Evolutionary conservation across 1,140 invertebrate species (phyloP).

Genomic region (Drosophila bocki): DNA sequence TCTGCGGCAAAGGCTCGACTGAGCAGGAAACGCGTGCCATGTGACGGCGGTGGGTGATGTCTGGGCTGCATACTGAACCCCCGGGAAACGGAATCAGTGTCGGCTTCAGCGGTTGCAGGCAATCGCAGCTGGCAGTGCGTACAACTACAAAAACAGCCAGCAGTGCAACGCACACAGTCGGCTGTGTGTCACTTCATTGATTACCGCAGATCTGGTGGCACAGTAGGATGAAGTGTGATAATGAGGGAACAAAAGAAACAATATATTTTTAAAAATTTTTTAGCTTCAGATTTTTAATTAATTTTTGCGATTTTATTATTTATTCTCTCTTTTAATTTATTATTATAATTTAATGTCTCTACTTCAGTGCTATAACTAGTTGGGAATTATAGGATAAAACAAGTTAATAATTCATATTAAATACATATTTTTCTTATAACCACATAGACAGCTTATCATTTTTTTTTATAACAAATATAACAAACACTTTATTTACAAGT

Average conservation of each 20-base stretch:
- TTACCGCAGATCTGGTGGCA: conserved; percentile 30
- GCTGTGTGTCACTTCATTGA: conserved; percentile 27
- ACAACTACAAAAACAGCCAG: neutral
- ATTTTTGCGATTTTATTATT: no score
- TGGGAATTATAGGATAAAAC: no score
- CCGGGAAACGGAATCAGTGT: conserved; percentile 41
- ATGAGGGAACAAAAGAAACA: neutral
- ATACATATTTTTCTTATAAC: no score
- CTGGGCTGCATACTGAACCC: conserved; percentile 40
- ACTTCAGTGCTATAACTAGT: no score
- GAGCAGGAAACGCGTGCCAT: conserved; percentile 52
- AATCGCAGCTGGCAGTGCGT: conserved; percentile 50
- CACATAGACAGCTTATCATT: no score
- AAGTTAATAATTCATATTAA: no score
- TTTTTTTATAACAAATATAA: neutral
- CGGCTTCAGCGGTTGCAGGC: conserved; percentile 27
- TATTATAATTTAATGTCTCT: no score
- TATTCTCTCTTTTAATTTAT: no score
- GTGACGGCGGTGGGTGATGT: conserved; percentile 21
- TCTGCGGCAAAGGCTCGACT: conserved; percentile 42
- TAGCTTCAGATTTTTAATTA: no score
- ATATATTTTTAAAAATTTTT: neutral
- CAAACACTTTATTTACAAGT: no score
- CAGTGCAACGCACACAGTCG: conserved; percentile 11
- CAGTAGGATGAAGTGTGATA: conserved; percentile 14